Conservation (phyloP, 1,140 invertebrate species). For the Hirudo medicinalis region DNA sequence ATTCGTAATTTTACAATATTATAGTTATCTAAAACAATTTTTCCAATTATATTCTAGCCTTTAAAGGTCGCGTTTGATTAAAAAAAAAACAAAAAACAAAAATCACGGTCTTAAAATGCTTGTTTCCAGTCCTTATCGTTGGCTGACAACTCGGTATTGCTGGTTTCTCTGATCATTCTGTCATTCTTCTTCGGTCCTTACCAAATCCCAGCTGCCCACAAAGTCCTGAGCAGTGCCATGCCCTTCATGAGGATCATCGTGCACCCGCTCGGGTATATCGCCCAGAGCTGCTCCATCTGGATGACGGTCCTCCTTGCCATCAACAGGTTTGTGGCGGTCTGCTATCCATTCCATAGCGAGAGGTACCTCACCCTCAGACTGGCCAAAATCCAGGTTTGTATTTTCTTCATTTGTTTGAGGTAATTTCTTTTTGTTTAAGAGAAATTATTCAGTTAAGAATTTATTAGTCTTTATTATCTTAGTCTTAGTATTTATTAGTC, state of each 20-base stretch:
- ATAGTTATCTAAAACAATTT: too few relatives aligned
- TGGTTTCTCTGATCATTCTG: slow-evolving; percentile 14
- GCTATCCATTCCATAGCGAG: slow-evolving; percentile 19
- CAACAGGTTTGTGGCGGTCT: slow-evolving; percentile 22
- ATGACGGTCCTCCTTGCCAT: slow-evolving; percentile 21
- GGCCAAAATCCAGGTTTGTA: slow-evolving; percentile 18
- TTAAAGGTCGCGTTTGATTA: too few relatives aligned
- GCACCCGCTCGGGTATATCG: slow-evolving; percentile 17
- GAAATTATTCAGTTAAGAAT: too few relatives aligned
- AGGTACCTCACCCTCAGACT: slow-evolving; percentile 15
- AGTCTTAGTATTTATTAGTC: too few relatives aligned
- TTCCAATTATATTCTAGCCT: too few relatives aligned
- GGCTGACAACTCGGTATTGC: slow-evolving; percentile 20
- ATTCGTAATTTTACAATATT: too few relatives aligned
- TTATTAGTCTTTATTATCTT: too few relatives aligned
- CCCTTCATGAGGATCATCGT: slow-evolving; percentile 17
- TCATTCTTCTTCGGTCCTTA: slow-evolving; percentile 10
- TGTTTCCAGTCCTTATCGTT: slow-evolving; percentile 21
- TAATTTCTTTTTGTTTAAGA: not conserved
- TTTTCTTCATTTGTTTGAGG: not conserved
- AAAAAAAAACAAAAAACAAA: too few relatives aligned
- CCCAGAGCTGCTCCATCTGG: slow-evolving; percentile 20
- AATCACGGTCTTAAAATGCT: too few relatives aligned
- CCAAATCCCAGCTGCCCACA: not conserved
- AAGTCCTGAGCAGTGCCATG: not conserved